phyloP scores from a whole-genome alignment of 2,888 invertebrate genomes.

The Apodemia duryi region DNA sequence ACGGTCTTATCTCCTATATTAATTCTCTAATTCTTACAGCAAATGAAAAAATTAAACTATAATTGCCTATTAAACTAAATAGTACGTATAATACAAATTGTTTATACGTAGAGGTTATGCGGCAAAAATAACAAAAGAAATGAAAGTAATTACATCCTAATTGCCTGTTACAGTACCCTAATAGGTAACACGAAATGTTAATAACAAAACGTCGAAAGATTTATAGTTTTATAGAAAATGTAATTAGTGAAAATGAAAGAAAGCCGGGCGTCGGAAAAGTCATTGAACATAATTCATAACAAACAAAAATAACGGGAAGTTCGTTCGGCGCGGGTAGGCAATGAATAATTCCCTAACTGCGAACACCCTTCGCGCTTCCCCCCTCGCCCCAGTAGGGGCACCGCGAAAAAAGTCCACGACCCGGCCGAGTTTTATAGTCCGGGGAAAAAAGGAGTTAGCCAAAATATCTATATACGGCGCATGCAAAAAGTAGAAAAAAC shows the following conservation, averaged over 20 bases:
- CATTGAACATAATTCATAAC: conserved; percentile 78
- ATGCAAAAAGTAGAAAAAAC: conserved; percentile 68
- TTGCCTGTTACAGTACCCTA: conserved; percentile 20
- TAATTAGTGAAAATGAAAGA: conserved; percentile 75
- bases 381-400: conserved; percentile 45
- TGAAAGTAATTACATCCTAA: neutral
- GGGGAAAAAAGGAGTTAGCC: conserved; percentile 73
- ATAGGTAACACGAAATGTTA: conserved; percentile 35
- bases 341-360: conserved; percentile 79
- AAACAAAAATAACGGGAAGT: conserved; percentile 78
- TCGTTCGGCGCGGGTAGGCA: conserved; percentile 76
- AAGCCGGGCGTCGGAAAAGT: conserved; percentile 70
- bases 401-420: conserved; percentile 75
- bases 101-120: too few relatives aligned
- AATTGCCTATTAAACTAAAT: too few relatives aligned
- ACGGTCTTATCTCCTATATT: too few relatives aligned
- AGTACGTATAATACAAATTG: too few relatives aligned
- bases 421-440: conserved; percentile 74
- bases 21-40: too few relatives aligned
- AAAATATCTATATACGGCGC: conserved; percentile 75
- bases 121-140: too few relatives aligned
- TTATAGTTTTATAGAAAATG: conserved; percentile 70
- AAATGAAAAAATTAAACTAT: too few relatives aligned
- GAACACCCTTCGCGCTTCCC: conserved; percentile 63
- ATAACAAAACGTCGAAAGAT: conserved; percentile 46